Evolutionary conservation across 2,888 invertebrate species (phyloP).

Genomic region (Drosophila phalerata): DNA sequence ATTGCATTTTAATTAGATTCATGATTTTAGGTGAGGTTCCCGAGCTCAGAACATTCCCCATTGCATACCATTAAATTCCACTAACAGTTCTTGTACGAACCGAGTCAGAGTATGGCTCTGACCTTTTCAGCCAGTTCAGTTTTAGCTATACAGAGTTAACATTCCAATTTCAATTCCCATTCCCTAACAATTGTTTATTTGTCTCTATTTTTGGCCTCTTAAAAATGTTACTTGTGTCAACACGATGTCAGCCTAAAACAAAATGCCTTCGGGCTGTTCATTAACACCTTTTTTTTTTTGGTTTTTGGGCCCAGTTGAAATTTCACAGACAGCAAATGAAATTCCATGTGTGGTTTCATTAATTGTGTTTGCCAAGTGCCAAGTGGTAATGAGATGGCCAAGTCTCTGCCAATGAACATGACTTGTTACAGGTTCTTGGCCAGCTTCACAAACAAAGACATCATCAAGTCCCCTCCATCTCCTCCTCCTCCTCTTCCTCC

Average conservation of each 20-base stretch:
- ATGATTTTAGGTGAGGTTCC: constrained; percentile 66
- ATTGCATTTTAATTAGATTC: constrained; percentile 81
- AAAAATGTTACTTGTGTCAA: constrained; percentile 74
- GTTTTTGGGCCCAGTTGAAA: constrained; percentile 36
- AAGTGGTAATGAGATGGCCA: constrained; percentile 72
- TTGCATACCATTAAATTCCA: constrained; percentile 28
- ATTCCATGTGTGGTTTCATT: constrained; percentile 75
- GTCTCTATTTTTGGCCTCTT: constrained; percentile 55
- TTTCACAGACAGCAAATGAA: constrained; percentile 52
- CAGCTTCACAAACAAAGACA: constrained; percentile 54
- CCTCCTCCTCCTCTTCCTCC: background rate
- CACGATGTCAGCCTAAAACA: constrained; percentile 70
- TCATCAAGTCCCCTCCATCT: constrained; percentile 21
- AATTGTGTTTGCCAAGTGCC: constrained; percentile 75
- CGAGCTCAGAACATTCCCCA: constrained; percentile 36
- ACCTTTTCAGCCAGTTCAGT: constrained; percentile 38
- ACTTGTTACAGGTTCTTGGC: constrained; percentile 71
- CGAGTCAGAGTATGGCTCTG: constrained; percentile 26
- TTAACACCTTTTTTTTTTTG: constrained; percentile 68
- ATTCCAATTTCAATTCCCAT: constrained; percentile 48
- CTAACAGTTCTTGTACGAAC: constrained; percentile 11
- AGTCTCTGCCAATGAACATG: constrained; percentile 29
- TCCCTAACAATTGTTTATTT: constrained; percentile 69
- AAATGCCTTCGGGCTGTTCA: constrained; percentile 74
- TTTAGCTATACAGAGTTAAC: constrained; percentile 18